Percentiles rank a stretch among this genome's conserved stretches.
phyloP scores from a whole-genome alignment of 2,113 vertebrate genomes.

The Noctilio leporinus region DNA sequence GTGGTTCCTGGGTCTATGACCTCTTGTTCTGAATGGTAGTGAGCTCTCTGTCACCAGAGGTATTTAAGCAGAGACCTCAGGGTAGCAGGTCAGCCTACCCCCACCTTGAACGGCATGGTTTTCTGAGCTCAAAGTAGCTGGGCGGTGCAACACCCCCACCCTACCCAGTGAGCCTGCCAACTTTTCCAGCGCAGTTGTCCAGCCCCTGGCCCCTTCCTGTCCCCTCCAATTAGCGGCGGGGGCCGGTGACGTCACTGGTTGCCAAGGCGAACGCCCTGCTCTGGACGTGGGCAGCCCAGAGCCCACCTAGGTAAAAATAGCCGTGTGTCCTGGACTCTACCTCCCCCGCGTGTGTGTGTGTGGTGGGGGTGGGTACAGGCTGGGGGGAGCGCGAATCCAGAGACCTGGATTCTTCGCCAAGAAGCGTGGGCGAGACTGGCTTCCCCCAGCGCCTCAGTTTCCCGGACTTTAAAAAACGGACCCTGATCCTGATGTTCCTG shows the following conservation, averaged over 20 bases:
- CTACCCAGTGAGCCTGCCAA: background rate
- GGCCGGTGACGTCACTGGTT: conserved; percentile 73
- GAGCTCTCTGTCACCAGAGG: background rate
- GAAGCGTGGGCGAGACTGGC: background rate
- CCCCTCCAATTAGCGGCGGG: conserved; percentile 27
- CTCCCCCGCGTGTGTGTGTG: background rate
- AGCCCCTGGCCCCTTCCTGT: background rate
- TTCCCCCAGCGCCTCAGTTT: conserved; percentile 7
- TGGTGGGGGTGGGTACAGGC: no score
- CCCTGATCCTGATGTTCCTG: background rate
- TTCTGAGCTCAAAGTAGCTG: background rate
- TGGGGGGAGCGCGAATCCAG: no score
- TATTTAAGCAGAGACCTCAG: background rate
- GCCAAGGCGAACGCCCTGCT: conserved; percentile 63
- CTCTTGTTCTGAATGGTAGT: background rate
- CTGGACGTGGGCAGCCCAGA: conserved; percentile 49
- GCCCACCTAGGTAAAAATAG: conserved; percentile 62
- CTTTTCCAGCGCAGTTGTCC: background rate
- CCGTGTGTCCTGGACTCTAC: background rate
- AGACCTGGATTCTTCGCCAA: background rate
- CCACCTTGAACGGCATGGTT: background rate
- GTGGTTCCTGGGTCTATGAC: background rate
- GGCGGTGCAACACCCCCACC: background rate
- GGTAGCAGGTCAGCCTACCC: background rate
- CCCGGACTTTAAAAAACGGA: background rate